These are phyloP conservation scores for Argyrosomus japonicus DNA, from an alignment of 2,113 vertebrate species.

Conservation along the genomic window DNA sequence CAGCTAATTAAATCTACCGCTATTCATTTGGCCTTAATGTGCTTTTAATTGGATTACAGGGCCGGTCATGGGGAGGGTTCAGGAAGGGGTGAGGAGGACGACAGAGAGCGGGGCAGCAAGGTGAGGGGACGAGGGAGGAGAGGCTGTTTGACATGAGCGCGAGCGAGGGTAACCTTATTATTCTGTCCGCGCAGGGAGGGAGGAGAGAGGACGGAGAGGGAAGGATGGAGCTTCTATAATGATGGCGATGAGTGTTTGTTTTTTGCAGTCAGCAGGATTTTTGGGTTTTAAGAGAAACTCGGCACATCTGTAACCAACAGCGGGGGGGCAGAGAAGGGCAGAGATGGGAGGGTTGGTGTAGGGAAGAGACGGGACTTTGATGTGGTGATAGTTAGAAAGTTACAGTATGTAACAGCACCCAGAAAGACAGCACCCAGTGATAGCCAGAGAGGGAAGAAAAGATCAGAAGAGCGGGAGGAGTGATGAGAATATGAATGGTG, in stretches of 20 bases:
- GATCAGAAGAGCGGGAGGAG: slow-evolving; percentile 62
- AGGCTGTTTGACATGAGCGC: slow-evolving; percentile 59
- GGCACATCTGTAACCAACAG: slow-evolving; percentile 38
- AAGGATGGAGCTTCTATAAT: slow-evolving; percentile 39
- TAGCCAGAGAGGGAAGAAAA: slow-evolving; percentile 64
- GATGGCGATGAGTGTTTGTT: slow-evolving; percentile 47
- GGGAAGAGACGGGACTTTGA: slow-evolving; percentile 50
- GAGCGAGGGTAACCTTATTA: slow-evolving; percentile 65
- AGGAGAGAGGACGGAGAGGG: background rate
- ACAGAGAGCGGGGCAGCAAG: slow-evolving; percentile 50
- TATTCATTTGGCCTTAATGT: slow-evolving; percentile 84
- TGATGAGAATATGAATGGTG: slow-evolving; percentile 52
- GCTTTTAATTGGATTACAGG: slow-evolving; percentile 85
- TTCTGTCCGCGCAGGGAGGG: slow-evolving; percentile 10
- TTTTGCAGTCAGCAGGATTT: slow-evolving; percentile 63
- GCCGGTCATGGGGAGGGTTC: slow-evolving; percentile 73
- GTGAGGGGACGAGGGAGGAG: slow-evolving; percentile 49
- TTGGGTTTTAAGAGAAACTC: slow-evolving; percentile 37
- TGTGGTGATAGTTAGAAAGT: slow-evolving; percentile 57
- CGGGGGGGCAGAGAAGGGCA: slow-evolving; percentile 12
- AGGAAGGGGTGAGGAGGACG: slow-evolving; percentile 67
- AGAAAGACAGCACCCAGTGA: slow-evolving; percentile 48
- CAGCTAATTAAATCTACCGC: slow-evolving; percentile 82
- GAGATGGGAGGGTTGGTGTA: background rate
- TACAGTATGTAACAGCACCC: slow-evolving; percentile 40